Percentiles rank a stretch among this genome's conserved stretches.
Evolutionary conservation across 2,113 vertebrate genomes (phyloP).

Genomic region (Halcyon malimbica): DNA sequence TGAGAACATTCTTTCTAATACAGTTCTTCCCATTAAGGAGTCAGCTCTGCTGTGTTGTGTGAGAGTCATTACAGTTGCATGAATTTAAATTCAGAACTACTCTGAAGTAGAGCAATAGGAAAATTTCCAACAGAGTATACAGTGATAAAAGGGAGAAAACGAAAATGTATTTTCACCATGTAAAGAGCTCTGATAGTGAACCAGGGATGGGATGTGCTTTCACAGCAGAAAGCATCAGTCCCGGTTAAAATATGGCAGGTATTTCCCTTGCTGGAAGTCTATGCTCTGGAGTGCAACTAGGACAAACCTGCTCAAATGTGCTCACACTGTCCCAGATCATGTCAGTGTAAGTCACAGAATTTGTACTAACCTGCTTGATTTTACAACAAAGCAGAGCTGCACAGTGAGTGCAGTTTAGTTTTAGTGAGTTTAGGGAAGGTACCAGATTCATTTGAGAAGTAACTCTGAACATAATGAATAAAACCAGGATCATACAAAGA

Average conservation of each 20-base stretch:
- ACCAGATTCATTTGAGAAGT: neutral
- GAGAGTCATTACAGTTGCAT: neutral
- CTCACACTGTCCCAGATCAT: neutral
- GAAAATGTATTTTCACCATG: neutral
- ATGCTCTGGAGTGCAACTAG: neutral
- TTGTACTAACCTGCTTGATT: neutral
- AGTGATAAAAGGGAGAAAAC: neutral
- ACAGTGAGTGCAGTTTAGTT: neutral
- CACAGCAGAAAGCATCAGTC: neutral
- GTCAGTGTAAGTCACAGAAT: accelerated
- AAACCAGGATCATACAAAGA: neutral
- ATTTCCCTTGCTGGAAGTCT: neutral
- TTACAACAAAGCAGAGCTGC: neutral
- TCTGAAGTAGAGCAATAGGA: neutral
- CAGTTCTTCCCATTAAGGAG: neutral
- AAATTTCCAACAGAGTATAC: neutral
- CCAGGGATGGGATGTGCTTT: neutral
- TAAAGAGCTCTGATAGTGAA: neutral
- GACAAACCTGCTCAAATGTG: neutral
- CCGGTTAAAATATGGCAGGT: neutral
- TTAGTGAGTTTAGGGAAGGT: neutral
- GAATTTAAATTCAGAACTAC: neutral
- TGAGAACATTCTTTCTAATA: neutral
- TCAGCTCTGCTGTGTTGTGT: neutral
- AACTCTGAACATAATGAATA: neutral